Base-by-base conservation (phyloP, 2,888 invertebrate genomes). In the Epirrhoe alternata region DNA sequence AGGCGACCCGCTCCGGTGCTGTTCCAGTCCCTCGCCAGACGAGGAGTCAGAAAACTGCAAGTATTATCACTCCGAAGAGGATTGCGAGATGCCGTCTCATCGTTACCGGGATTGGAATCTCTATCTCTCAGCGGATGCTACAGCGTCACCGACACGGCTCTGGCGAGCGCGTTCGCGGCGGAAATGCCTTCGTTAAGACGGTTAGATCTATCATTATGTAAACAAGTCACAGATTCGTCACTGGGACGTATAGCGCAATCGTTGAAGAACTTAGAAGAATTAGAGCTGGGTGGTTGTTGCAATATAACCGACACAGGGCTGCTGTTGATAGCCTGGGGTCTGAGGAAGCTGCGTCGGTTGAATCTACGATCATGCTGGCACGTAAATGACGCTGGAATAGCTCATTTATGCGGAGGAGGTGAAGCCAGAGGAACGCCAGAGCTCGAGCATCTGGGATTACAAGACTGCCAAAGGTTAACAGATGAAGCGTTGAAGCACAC, bases 281-380 rank as follows among this genome's bases (percentile, higher is more conserved):
- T 99, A 60, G 98, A 98, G 80, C 92, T 99, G 59, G 98, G 98
- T 14, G 98, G 99, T 1, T 99, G 99, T 88, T 96, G 97, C 83
- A 97, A 97, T 86, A 95, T 99, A 61, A 97, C 98, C 54, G 98
- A 98, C 86, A 96, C 96, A 0, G 98, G 98, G 0, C 93, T 99
- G 55, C 94, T 97, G 71, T 93, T 97, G 45, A 96, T 99, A 66
- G 97, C 98, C 65, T 97, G 97, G 96, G 97, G 98, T 8, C 92
- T 98, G 57, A 96, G 96, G 81, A 97, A 97, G 82, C 90, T 99
- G 74, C 96, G 96, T 82, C 95, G 96, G 68, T 94, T 99, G 76
- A 98, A 99, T 86, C 92, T 99, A 69, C 94, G 98, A 68, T 98
- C 98, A 68, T 99, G 98, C 88, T 97, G 98, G 96, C 96, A 97